Percentiles rank a stretch among this genome's conserved stretches.
These are phyloP conservation scores for Linnaemya vulpina DNA, from an alignment of 2,888 invertebrate species.

Conservation along the genomic window DNA sequence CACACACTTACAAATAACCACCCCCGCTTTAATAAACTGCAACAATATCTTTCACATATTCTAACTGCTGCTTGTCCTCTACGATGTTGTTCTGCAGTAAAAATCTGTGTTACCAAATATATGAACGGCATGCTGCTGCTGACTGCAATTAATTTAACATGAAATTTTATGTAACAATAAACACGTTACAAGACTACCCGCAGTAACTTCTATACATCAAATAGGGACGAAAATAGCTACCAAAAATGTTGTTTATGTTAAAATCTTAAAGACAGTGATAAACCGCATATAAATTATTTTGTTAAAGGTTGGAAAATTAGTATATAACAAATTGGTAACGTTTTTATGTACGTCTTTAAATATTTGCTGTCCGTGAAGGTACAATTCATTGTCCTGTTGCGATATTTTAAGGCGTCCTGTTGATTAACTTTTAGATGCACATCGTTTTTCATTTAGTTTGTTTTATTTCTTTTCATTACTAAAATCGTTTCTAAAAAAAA, in stretches of 20 bases:
- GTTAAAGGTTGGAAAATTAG: neutral
- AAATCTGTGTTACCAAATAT: constrained; percentile 58
- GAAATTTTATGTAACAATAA: constrained; percentile 64
- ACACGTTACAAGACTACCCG: constrained; percentile 8
- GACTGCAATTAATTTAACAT: constrained; percentile 66
- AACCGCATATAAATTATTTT: constrained; percentile 39
- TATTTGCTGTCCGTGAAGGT: constrained; percentile 6
- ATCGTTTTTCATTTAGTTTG: too few relatives aligned
- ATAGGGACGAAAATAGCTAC: constrained; percentile 11
- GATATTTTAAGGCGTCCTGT: neutral
- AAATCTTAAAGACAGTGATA: constrained; percentile 32
- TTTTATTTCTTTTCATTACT: too few relatives aligned
- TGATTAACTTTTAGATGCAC: neutral
- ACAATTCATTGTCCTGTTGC: constrained; percentile 40
- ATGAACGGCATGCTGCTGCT: constrained; percentile 54
- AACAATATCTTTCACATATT: constrained; percentile 7
- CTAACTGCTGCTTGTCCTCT: constrained; percentile 17
- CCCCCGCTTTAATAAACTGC: constrained; percentile 1
- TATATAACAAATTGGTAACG: constrained; percentile 37
- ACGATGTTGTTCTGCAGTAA: constrained; percentile 10
- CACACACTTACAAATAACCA: neutral
- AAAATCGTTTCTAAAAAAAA: too few relatives aligned
- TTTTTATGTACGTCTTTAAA: constrained; percentile 20
- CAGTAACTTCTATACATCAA: neutral
- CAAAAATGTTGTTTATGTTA: constrained; percentile 39